A percentile compares a stretch with the other conserved stretches of the same genome.
Evolutionary conservation across 2,113 vertebrate genomes (phyloP).

Genomic region (Anser cygnoides): DNA sequence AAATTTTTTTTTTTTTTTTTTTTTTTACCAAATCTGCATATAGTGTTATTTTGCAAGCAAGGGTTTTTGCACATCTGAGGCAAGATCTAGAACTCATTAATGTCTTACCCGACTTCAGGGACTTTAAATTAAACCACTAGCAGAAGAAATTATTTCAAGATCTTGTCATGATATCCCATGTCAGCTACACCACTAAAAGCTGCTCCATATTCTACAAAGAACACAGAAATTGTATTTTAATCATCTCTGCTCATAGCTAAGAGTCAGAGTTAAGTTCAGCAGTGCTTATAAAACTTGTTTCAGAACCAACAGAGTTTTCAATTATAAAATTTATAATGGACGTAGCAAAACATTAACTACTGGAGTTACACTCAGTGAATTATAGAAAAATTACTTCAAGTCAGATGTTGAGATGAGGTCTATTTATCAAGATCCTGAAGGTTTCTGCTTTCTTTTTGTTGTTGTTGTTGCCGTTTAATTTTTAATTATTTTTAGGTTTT

Average conservation of each 20-base stretch:
- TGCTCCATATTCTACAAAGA: not conserved
- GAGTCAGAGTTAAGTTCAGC: not conserved
- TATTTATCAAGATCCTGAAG: not conserved
- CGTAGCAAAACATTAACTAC: not conserved
- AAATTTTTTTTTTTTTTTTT: not conserved
- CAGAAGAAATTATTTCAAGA: slow-evolving; percentile 11
- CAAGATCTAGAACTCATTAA: slow-evolving; percentile 9
- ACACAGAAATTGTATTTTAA: not conserved
- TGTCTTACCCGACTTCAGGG: not conserved
- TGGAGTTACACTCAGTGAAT: not conserved
- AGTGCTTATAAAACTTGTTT: not conserved
- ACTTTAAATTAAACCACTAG: slow-evolving; percentile 2
- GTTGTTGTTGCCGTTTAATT: too few species aligned
- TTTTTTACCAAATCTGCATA: not conserved
- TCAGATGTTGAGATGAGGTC: not conserved
- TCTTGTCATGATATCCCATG: not conserved
- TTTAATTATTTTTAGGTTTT: not conserved
- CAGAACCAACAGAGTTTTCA: not conserved
- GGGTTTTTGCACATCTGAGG: not conserved
- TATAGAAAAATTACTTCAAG: not conserved
- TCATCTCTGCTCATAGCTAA: not conserved
- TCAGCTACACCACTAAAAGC: not conserved
- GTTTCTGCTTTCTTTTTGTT: not conserved
- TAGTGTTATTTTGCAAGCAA: not conserved
- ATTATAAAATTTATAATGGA: not conserved